Evolutionary conservation across 2,113 vertebrate genomes (phyloP).

Genomic region (Nesoenas mayeri): DNA sequence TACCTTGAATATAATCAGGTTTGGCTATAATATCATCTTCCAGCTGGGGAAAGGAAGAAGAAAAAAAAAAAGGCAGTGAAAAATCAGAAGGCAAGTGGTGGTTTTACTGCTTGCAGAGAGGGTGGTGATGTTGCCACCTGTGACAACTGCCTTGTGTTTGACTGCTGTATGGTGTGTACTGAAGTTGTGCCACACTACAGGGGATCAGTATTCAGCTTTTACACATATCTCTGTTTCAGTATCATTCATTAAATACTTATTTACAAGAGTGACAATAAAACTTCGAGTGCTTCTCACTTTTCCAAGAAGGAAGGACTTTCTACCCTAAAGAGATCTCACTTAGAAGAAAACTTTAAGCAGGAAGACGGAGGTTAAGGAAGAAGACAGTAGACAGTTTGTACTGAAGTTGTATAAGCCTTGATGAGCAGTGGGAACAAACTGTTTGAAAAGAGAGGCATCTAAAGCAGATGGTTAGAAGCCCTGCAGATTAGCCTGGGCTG

Average conservation of each 20-base stretch:
- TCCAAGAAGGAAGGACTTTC: background rate
- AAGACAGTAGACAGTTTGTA: background rate
- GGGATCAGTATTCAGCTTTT: background rate
- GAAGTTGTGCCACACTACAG: background rate
- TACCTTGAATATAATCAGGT: constrained; percentile 65
- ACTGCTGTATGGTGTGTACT: background rate
- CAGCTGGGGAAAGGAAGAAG: constrained; percentile 56
- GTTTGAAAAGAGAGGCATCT: background rate
- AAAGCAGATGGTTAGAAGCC: background rate
- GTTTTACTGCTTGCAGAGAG: background rate
- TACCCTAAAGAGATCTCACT: background rate
- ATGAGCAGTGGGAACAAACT: background rate
- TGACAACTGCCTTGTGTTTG: background rate
- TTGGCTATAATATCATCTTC: constrained; percentile 83
- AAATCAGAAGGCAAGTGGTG: background rate
- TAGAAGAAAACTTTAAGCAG: background rate
- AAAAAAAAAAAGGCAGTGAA: background rate
- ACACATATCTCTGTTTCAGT: background rate
- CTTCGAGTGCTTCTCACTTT: background rate
- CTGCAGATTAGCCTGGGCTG: background rate
- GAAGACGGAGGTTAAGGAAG: background rate
- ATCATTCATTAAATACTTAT: background rate
- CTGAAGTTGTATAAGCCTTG: background rate
- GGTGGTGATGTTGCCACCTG: background rate
- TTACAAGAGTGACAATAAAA: background rate